Evolutionary conservation across 2,113 vertebrate species (phyloP), one percentile per base, ranked within the genome.

Genomic region (Alces alces): DNA sequence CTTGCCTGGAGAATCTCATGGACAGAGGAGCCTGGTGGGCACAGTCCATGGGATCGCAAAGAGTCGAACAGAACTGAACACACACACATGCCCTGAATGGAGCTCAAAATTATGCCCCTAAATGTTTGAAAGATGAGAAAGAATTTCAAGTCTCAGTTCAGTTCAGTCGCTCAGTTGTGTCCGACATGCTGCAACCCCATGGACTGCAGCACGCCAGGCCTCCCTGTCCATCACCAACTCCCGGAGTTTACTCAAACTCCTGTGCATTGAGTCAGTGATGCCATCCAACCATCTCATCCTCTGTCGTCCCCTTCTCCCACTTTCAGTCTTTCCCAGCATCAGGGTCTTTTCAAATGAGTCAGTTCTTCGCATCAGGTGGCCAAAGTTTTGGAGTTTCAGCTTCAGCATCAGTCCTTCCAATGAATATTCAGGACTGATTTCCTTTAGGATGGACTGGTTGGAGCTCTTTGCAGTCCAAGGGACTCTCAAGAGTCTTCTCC

Each of bases 221-320:
- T 23, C n/a, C n/a, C 66, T 73, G 66, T 73, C 66, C 21, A 25
- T 39, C 36, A 73, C 36, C 19, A 73, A 73, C 19, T 73, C 5
- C 66, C 39, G 66, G 66, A 39, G 36, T 23, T 73, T 39, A 73
- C 19, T 73, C 66, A 73, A 3, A 73, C 19, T 25, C 66, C 5
- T 39, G 36, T 73, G n/a, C 19, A 3, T 39, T 39, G 19, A 39
- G 10, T 73, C n/a, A 13, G 9, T 36, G n/a, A 70, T 70, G 66
- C 66, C n/a, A 12, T 70, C 66, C 19, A 70, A 39, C 66, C 66
- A 12, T 39, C 66, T 70, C 19, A 23, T 70, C 66, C 21, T 70
- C 19, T 12, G n/a, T 70, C 5, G 0, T 70, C n/a, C 19, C 66
- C n/a, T 70, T 39, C 66, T 70, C n/a, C 19, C 1, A 0, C n/a